Evolutionary conservation across 2,888 invertebrate species (phyloP), one percentile per base, ranked within the genome.

Genomic region (Pammene aurita): DNA sequence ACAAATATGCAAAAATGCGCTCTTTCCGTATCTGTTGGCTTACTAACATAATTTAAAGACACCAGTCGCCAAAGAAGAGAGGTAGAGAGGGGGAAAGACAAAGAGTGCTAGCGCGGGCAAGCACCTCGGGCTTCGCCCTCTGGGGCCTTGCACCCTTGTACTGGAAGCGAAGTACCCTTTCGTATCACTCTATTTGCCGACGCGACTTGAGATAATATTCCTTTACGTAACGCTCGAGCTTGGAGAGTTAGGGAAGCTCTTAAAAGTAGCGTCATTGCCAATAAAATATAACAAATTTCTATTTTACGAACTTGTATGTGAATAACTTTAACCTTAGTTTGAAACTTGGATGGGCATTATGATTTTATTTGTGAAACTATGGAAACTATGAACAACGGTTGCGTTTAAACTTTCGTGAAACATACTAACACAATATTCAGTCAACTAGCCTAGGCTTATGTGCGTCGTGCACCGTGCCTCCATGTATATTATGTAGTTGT

Each of bases 71-170:
- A 72, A 13, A 0, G 44, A 10, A 38, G 11, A 71, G 75, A 1
- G 78, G 71, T 74, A 65, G 69, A 72, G 73, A 72, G 74, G 75
- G 71, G 65, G 70, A 70, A 72, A 82, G 82, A 89, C 88, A 89
- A 89, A 87, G 85, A 83, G 81, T 84, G 81, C 84, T 85, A 80
- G 80, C 72, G 76, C 79, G 87, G 86, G 77, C 87, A 85, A 81
- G 81, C 78, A 87, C 87, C 85, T 76, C 78, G 76, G 81, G 80
- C 85, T 77, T 77, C 82, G 84, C 84, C 86, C 87, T 83, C 77
- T 74, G 81, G 88, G 84, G 79, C 83, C 79, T 84, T 86, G 87
- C 85, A 83, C 89, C 83, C 84, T 83, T 76, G 75, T 73, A 77
- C 77, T 55, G 48, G 61, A 63, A 52, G 60, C 41, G 46, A 52